These are phyloP conservation scores for Sminthurinus aureus DNA, from an alignment of 2,888 invertebrate genomes.

Conservation along the genomic window DNA sequence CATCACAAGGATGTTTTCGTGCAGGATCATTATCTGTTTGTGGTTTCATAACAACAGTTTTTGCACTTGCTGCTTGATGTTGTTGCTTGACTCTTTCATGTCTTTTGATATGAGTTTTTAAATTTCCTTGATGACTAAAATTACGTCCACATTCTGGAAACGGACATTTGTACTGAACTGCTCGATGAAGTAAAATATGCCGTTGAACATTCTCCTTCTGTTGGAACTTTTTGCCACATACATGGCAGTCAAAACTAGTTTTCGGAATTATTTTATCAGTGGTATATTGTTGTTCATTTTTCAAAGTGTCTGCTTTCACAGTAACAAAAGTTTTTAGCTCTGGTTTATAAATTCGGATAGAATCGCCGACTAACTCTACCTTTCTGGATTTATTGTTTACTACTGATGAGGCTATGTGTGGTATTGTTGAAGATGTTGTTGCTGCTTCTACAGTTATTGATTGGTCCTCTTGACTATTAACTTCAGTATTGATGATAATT, in stretches of 20 bases:
- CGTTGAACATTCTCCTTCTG: constrained; percentile 31
- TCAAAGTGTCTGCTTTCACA: constrained; percentile 11
- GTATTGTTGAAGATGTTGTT: neutral
- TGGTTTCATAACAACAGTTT: neutral
- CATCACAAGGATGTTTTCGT: constrained; percentile 25
- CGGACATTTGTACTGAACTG: constrained; percentile 26
- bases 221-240: constrained; percentile 30
- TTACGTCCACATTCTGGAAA: constrained; percentile 30
- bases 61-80: neutral
- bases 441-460: neutral
- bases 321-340: constrained; percentile 32
- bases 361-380: neutral
- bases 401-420: neutral
- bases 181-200: constrained; percentile 27
- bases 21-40: constrained; percentile 21
- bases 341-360: constrained; percentile 29
- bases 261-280: too few relatives aligned
- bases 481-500: too few relatives aligned
- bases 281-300: neutral
- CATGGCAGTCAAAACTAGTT: constrained; percentile 22
- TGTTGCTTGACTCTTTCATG: constrained; percentile 18
- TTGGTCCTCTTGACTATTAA: too few relatives aligned
- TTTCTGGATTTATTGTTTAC: neutral
- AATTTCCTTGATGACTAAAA: constrained; percentile 37
- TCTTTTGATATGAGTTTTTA: constrained; percentile 22